Evolutionary conservation across 1,140 invertebrate genomes (phyloP), one percentile per base, ranked within the genome.

Genomic region (Drosophila rhopaloa): DNA sequence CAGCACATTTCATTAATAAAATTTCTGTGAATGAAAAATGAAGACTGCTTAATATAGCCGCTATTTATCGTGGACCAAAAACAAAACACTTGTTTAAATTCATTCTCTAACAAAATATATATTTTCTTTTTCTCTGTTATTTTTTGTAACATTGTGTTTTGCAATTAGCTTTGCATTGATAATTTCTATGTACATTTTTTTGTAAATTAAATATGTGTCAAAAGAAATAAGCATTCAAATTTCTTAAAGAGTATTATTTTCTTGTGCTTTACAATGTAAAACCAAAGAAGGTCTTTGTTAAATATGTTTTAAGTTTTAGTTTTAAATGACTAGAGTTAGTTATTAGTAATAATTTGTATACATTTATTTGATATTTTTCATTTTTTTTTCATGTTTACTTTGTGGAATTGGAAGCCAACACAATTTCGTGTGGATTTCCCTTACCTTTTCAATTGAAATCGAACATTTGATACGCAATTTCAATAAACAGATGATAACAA

Each of bases 401-500:
- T 16, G 19, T 29, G 14, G 35, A 50, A 58, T 41, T 5, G 27
- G 65, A 58, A 58, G 37, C 53, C 37, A 29, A 29, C n/a, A 16
- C 37, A 38, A 58, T 50, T 41, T 44, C 67, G 40, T 10, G 27
- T 16, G 50, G 65, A 70, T 41, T 70, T 41, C 11, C 27, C 51
- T n/a, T 70, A n/a, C 35, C 53, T 14, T 24, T 43, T 27, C 43
- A 29, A 50, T 70, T 57, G 51, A 58, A 70, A 70, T 13, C 37
- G 43, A 71, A 55, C 53, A 71, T 71, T 72, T 58, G 68, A 72
- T 72, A 58, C 68, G 68, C 53, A 71, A 72, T 72, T 71, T 71
- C 68, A 72, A 72, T 72, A 72, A 72, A 71, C 68, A 72, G 68
- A 71, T 72, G 66, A 72, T 71, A 72, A 71, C 51, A 71, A 72